Base-by-base conservation (phyloP, 1,140 invertebrate species). In the Campoletis sonorensis region DNA sequence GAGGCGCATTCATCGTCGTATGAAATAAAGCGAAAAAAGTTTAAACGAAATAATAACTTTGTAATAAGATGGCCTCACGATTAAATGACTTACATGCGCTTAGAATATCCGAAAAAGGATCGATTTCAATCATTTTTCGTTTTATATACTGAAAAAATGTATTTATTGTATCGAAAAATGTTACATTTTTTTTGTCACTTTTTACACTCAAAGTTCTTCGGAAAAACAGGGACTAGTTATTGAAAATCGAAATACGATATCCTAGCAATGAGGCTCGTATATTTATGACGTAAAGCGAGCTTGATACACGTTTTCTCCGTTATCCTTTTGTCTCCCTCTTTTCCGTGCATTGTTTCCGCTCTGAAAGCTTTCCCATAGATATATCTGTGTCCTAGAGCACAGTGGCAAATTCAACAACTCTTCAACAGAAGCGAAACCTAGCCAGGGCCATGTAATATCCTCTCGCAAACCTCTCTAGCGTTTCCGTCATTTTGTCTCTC, bases 391-490 rank as follows among this genome's bases (percentile, higher is more conserved):
- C 13, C 61, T 0, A 23, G 23, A 67, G n/a, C 26, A 23, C 70
- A 23, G 37, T 23, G 77, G 78, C 26, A 82, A 82, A 54, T 80
- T 80, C 67, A 80, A 70, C 40, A 49, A 76, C n/a, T 49, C 77
- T 72, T 49, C 33, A 80, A 78, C 58, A 80, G 45, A 76, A 68
- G 80, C 71, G 61, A 67, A 67, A 27, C 61, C 21, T 73, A 68
- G 82, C 81, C 49, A 16, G 78, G 81, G 81, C 81, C 80, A 85
- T 83, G 81, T 85, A 86, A 86, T 86, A 86, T 85, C 84, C 84
- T 86, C 76, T 54, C 40, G 84, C 49, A 79, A 81, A 78, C 78
- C 73, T 58, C 30, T 68, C 72, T 64, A 79, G 67, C 4, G 26
- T 27, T 67, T 67, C 61, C 23, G 23, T 67, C 23, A 67, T 26